Evolutionary conservation across 2,113 vertebrate genomes (phyloP).

Genomic region (Gymnarchus niloticus): DNA sequence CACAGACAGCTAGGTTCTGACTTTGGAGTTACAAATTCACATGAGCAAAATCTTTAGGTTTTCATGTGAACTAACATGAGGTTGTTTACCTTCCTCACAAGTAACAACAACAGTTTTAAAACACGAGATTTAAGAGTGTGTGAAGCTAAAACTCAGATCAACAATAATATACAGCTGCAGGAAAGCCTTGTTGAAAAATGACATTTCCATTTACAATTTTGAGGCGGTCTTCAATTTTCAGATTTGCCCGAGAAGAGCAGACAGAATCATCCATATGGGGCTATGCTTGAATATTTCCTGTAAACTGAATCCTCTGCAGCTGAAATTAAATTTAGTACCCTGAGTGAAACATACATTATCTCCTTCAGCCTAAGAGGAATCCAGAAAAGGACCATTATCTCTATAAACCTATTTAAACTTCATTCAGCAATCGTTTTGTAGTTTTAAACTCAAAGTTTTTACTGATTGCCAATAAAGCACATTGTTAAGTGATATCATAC

Average conservation of each 20-base stretch:
- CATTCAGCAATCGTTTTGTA: background rate
- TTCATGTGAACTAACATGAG: background rate
- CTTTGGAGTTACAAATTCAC: too few relatives aligned
- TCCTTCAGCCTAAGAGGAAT: background rate
- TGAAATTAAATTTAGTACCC: conserved; percentile 10
- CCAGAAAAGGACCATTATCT: background rate
- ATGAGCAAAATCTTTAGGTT: background rate
- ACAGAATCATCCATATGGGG: background rate
- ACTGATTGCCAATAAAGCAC: background rate
- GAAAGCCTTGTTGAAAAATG: background rate
- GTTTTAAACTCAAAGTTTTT: background rate
- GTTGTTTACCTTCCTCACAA: background rate
- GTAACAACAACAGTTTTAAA: background rate
- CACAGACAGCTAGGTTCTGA: too few relatives aligned
- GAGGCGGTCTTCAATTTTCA: background rate
- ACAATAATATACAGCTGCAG: background rate
- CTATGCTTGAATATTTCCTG: background rate
- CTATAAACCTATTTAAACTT: background rate
- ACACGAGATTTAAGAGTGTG: too few relatives aligned
- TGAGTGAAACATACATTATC: conserved; percentile 2
- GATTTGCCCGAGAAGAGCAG: background rate
- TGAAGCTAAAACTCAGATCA: background rate
- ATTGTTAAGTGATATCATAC: background rate
- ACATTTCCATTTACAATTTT: background rate
- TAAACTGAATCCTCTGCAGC: background rate